phyloP scores from a whole-genome alignment of 2,797 vertebrate genomes.

The Carapus acus region DNA sequence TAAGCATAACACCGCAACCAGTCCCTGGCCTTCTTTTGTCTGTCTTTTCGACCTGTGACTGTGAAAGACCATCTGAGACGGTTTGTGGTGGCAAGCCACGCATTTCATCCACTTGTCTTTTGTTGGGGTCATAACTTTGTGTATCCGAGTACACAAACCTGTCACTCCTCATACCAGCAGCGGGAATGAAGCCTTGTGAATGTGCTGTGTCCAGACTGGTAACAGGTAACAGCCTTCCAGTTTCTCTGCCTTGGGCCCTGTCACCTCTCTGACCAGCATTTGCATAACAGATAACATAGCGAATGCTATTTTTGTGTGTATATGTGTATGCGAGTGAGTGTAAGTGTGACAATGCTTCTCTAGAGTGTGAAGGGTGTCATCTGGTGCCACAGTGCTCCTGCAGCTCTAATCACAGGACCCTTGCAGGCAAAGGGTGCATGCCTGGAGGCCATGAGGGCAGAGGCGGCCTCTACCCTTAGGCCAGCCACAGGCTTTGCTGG shows the following conservation, averaged over 20 bases:
- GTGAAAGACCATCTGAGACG: conserved; percentile 26
- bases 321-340: conserved; percentile 4
- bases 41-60: conserved; percentile 30
- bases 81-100: background rate
- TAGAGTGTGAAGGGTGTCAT: conserved; percentile 48
- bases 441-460: conserved; percentile 61
- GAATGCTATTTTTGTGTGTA: conserved; percentile 25
- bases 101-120: conserved; percentile 13
- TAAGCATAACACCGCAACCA: conserved; percentile 17
- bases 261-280: conserved; percentile 56
- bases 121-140: conserved; percentile 33
- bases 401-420: conserved; percentile 59
- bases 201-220: conserved; percentile 38
- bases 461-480: conserved; percentile 60
- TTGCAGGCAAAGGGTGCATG: conserved; percentile 52
- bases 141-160: conserved; percentile 43
- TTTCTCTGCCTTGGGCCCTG: conserved; percentile 53
- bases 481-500: conserved; percentile 53
- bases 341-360: conserved; percentile 13
- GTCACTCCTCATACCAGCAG: conserved; percentile 40
- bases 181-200: conserved; percentile 46
- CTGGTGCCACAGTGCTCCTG: conserved; percentile 45
- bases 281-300: conserved; percentile 46
- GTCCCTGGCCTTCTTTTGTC: conserved; percentile 9
- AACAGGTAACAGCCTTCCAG: conserved; percentile 56